These are phyloP conservation scores for Agrochola macilenta DNA, from an alignment of 2,888 invertebrate species.

Conservation along the genomic window DNA sequence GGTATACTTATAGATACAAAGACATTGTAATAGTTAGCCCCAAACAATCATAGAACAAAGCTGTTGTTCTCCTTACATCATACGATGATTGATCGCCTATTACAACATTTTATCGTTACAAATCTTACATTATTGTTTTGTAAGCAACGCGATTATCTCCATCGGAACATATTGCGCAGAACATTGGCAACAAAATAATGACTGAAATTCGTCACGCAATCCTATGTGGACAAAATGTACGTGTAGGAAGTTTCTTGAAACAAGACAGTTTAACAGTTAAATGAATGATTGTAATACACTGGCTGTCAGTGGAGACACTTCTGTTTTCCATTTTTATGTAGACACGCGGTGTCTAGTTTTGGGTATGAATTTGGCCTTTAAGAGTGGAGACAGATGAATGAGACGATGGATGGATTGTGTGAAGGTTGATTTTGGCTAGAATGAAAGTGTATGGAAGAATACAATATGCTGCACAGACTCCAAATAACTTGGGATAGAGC, in stretches of 20 bases:
- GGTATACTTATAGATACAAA: background rate
- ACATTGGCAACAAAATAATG: constrained; percentile 25
- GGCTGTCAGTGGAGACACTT: background rate
- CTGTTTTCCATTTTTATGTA: background rate
- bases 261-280: background rate
- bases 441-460: too few relatives aligned
- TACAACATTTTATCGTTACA: constrained; percentile 24
- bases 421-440: too few relatives aligned
- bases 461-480: too few relatives aligned
- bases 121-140: constrained; percentile 30
- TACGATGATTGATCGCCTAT: constrained; percentile 40
- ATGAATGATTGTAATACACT: background rate
- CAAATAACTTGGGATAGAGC: too few relatives aligned
- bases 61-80: background rate
- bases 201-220: constrained; percentile 42
- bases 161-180: constrained; percentile 27
- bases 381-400: too few relatives aligned
- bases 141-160: constrained; percentile 23
- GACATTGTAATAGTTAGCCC: background rate
- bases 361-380: too few relatives aligned
- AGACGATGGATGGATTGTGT: too few relatives aligned
- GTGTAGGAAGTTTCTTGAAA: constrained; percentile 9
- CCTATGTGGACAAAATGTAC: background rate
- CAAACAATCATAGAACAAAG: constrained; percentile 9
- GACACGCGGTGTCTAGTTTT: background rate